Evolutionary conservation across 2,888 invertebrate genomes (phyloP).

Genomic region (Brenthis ino): DNA sequence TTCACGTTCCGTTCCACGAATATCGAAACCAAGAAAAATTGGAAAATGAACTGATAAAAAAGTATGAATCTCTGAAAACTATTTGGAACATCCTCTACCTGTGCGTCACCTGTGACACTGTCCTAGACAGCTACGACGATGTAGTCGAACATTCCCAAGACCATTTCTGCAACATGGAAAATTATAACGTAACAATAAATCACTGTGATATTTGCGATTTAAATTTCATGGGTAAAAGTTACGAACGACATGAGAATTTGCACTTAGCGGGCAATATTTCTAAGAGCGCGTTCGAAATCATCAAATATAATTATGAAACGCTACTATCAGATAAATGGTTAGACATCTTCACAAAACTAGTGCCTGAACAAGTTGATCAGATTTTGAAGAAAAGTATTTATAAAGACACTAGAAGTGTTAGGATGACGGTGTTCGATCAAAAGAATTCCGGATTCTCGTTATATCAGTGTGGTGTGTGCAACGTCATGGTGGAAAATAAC

Average conservation of each 20-base stretch:
- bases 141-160: slow-evolving; percentile 58
- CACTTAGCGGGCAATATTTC: slow-evolving; percentile 31
- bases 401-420: slow-evolving; percentile 42
- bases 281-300: slow-evolving; percentile 48
- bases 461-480: slow-evolving; percentile 51
- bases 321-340: slow-evolving; percentile 53
- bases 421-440: slow-evolving; percentile 46
- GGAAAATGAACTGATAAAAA: slow-evolving; percentile 50
- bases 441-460: slow-evolving; percentile 49
- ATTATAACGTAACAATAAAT: slow-evolving; percentile 37
- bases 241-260: slow-evolving; percentile 45
- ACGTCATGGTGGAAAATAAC: slow-evolving; percentile 34
- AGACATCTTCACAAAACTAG: slow-evolving; percentile 47
- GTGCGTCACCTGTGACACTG: slow-evolving; percentile 52
- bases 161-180: slow-evolving; percentile 47
- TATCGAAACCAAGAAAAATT: slow-evolving; percentile 25
- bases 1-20: slow-evolving; percentile 52
- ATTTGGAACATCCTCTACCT: slow-evolving; percentile 59
- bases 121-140: slow-evolving; percentile 54
- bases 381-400: slow-evolving; percentile 53
- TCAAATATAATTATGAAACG: slow-evolving; percentile 48
- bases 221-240: slow-evolving; percentile 49
- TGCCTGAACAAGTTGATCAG: slow-evolving; percentile 45
- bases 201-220: slow-evolving; percentile 55
- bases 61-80: slow-evolving; percentile 51